Percentiles rank a stretch among this genome's conserved stretches.
These are phyloP conservation scores for Stegodyphus mimosarum DNA, from an alignment of 1,140 invertebrate genomes.

Conservation along the genomic window DNA sequence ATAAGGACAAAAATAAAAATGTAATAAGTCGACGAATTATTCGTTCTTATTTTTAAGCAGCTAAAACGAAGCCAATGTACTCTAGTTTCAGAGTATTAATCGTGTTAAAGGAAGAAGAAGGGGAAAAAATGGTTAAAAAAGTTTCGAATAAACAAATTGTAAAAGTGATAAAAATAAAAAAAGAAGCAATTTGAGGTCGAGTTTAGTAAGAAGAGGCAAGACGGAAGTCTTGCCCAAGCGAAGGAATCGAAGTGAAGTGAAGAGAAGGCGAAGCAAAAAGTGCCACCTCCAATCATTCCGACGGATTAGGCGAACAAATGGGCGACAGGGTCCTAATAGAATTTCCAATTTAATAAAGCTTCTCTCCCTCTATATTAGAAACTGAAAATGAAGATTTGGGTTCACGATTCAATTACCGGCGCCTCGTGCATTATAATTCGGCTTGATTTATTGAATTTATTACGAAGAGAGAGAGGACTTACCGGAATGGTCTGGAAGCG, in stretches of 20 bases:
- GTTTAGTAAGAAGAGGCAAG: neutral
- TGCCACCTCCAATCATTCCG: slow-evolving; percentile 59
- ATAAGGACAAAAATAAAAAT: no score
- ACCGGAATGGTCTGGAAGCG: slow-evolving; percentile 67
- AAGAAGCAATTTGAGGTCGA: slow-evolving; percentile 10
- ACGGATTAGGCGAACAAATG: slow-evolving; percentile 57
- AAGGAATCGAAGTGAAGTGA: slow-evolving; percentile 10
- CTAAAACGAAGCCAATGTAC: no score
- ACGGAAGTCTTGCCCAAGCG: neutral
- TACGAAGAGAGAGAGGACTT: slow-evolving; percentile 59
- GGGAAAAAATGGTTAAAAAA: no score
- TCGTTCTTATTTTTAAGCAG: no score
- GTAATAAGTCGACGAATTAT: no score
- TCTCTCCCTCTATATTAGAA: slow-evolving; percentile 49
- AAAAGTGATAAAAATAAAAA: neutral
- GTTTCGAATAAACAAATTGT: neutral
- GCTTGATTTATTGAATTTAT: slow-evolving; percentile 62
- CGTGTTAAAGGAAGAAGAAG: no score
- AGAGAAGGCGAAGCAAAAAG: slow-evolving; percentile 39
- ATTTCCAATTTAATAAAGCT: slow-evolving; percentile 62
- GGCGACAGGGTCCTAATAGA: slow-evolving; percentile 56
- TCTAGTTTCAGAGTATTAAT: no score
- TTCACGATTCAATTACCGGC: slow-evolving; percentile 56
- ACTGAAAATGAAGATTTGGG: slow-evolving; percentile 61
- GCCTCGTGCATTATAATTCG: slow-evolving; percentile 58